Base-by-base conservation (phyloP, 1,140 invertebrate species). In the Zeugodacus cucurbitae region DNA sequence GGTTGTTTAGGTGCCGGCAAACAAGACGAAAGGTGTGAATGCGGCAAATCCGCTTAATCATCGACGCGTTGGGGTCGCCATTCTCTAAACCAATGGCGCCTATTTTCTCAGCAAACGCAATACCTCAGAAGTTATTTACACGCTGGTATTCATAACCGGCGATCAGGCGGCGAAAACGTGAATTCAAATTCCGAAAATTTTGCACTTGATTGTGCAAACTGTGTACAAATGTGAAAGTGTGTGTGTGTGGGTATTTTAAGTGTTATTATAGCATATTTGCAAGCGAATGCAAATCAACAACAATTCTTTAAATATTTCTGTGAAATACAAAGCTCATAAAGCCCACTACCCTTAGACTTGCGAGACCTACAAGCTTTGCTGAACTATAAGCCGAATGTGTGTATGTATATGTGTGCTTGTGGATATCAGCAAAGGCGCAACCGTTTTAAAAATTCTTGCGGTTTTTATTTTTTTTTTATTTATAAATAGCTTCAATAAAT, bases 101-200 rank as follows among this genome's bases (percentile, higher is more conserved):
- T 82, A 82, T 29, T 82, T 48, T 20, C 48, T 17, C 67, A 37
- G n/a, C n/a, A 62, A 70, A 14, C 34, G 7, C 64, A 14, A 34
- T 0, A 7, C 1, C 14, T 34, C 34, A 70, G 29, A 3, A 70
- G 10, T 70, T 70, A 29, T 20, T 70, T 37, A 34, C 26, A 32
- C 3, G 10, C 64, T 20, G 22, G 10, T 82, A 48, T n/a, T 82
- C 44, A 37, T 41, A 48, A 26, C 37, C 74, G 44, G 11, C 74
- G 44, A 48, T 82, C 74, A 82, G 41, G 74, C 74, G 74, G 6
- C 22, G 22, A 26, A 82, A 82, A 82, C 74, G 74, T 82, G 74
- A 82, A 48, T 82, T 48, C 41, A n/a, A 82, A 82, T 82, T 82
- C 41, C 74, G 20, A 82, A 82, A 48, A 82, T 29, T 48, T 14